phyloP scores from a whole-genome alignment of 2,888 invertebrate genomes.

The Pseudococcus longispinus region DNA sequence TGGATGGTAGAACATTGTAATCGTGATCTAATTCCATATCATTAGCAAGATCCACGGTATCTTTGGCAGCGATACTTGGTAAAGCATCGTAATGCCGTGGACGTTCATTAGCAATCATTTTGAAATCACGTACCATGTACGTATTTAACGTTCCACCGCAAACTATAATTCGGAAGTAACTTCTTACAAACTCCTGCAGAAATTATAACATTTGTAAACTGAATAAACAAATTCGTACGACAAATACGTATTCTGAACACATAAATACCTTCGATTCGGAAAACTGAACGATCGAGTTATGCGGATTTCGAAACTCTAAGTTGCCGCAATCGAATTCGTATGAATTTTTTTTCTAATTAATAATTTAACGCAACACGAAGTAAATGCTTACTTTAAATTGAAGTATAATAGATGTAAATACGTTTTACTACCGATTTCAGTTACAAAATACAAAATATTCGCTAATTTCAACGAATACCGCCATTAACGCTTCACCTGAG shows the following conservation, averaged over 20 bases:
- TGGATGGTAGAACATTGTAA: neutral
- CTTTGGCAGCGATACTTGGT: neutral
- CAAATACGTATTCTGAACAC: neutral
- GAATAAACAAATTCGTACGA: neutral
- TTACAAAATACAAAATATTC: no score
- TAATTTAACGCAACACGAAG: neutral
- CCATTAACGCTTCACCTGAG: neutral
- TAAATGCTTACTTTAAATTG: neutral
- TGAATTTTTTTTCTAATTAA: neutral
- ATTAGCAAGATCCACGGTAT: neutral
- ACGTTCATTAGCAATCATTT: slow-evolving; percentile 18
- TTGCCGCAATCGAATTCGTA: neutral
- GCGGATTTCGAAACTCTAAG: neutral
- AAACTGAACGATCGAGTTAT: neutral
- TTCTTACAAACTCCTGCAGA: neutral
- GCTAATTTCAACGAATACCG: neutral
- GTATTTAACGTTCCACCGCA: neutral
- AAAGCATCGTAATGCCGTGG: neutral
- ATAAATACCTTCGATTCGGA: neutral
- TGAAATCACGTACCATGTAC: neutral
- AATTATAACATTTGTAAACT: neutral
- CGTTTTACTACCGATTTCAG: neutral
- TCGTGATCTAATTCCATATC: slow-evolving; percentile 1
- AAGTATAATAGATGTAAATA: neutral
- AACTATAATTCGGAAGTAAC: neutral